These are phyloP conservation scores for Drepana falcataria DNA, from an alignment of 2,888 invertebrate genomes.

Conservation along the genomic window DNA sequence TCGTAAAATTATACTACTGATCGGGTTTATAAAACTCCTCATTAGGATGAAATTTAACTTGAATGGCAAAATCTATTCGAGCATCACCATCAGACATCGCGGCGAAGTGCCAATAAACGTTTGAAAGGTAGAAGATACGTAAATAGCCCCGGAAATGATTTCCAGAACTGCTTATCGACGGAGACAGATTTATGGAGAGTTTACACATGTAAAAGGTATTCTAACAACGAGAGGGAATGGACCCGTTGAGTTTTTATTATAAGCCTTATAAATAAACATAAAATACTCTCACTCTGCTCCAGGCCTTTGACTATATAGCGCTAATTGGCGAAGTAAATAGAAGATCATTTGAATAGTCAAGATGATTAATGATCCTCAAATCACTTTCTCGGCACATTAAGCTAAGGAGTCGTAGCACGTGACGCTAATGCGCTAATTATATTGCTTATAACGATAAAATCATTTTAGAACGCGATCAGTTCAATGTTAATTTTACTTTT, in stretches of 20 bases:
- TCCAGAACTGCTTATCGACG: not conserved
- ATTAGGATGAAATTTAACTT: not conserved
- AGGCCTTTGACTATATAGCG: not conserved
- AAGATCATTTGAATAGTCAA: constrained; percentile 12
- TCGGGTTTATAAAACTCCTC: not conserved
- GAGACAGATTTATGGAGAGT: too few relatives aligned
- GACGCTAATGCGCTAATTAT: constrained; percentile 32
- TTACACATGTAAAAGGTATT: too few relatives aligned
- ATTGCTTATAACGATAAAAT: constrained; percentile 25
- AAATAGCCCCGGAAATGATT: not conserved
- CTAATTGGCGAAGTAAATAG: too few relatives aligned
- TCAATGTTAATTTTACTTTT: constrained; percentile 8
- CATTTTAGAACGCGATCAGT: constrained; percentile 19
- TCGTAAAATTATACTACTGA: not conserved
- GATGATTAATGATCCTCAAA: constrained; percentile 37
- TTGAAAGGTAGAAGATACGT: not conserved
- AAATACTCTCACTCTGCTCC: not conserved
- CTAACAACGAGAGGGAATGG: too few relatives aligned
- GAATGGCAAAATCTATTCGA: not conserved
- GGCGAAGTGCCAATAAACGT: not conserved
- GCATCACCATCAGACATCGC: not conserved
- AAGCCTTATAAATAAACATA: too few relatives aligned
- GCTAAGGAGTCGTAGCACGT: constrained; percentile 17
- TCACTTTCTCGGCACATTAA: constrained; percentile 28
- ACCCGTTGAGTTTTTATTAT: too few relatives aligned